Base-by-base conservation (phyloP, 2,888 invertebrate species). In the Mactromeris polynyma region DNA sequence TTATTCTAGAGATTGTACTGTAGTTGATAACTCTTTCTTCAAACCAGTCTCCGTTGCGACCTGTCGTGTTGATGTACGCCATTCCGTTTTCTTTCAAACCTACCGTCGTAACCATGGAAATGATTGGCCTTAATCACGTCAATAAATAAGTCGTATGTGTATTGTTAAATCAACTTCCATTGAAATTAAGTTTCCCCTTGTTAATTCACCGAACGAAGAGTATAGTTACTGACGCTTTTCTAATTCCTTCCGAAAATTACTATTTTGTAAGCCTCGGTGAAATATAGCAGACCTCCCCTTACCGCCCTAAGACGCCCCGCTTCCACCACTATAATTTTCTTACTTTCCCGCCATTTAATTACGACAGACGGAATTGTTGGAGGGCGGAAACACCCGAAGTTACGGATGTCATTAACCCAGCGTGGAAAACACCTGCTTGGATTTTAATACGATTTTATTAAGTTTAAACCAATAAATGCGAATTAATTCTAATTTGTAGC, bases 261-360 rank as follows among this genome's bases (percentile, higher is more conserved):
- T 69, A 83, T 83, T 83, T 83, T 83, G 78, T 36, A 78, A 38
- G 38, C 36, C 36, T 17, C 77, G 84, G 33, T 84, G 84, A 84
- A 78, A 84, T 78, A 33, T 38, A 26, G 84, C 33, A 36, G 17
- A 77, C 81, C 86, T 77, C 86, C 86, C 78, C 26, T 51, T 36
- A 40, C n/a, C 86, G 86, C 86, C 86, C 58, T 54, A 26, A 78
- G 86, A 87, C 86, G 81, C 86, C 86, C 82, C 81, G 77, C 33
- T n/a, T 81, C 33, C 58, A 9, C 54, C 54, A 69, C 87, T 83
- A 82, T 87, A 82, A 87, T 87, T 87, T 88, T 83, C 73, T 40
- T n/a, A 36, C 73, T 33, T 83, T 88, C 87, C 83, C 83, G 83
- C 83, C 84, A 81, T 88, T 88, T 83, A 88, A 88, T 88, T 88